Evolutionary conservation across 92 coral and sea anemone genomes (phyloP), one percentile per base, ranked within the genome.

Genomic region (Phenganax subtilis): DNA sequence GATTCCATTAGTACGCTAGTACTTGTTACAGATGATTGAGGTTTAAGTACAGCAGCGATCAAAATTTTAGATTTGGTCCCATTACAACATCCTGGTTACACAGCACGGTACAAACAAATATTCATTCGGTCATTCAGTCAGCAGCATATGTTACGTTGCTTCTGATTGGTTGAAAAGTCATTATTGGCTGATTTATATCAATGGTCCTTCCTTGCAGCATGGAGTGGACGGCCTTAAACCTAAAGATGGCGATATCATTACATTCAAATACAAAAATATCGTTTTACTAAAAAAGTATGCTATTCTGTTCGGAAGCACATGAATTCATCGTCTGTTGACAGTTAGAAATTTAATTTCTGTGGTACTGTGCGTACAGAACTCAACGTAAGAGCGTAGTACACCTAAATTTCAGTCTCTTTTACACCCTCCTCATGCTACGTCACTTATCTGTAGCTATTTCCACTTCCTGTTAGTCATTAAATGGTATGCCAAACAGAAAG

Each of bases 221-320:
- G 97, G 97, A 10, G 82, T 93, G 14, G 97, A 93, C 59, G 86
- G 84, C 15, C 84, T 91, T 20, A 80, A 53, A 47, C 97, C 97
- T 12, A 82, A 81, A 59, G 72, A 89, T 54, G 93, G 89, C 11
- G 82, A 92, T 10, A 71, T 68, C 29, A 74, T 93, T 76, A 87
- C 79, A 55, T 93, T 91, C 77, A 88, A 83, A 57, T 93, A 86
- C 86, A 31, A 87, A 75, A 80, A 89, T 20, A 20, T 20, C 25
- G 25, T 20, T 20, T 20, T 20, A 20, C 25, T 20, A 20, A 20
- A 20, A 20, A 20, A 20, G 25, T 20, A 20, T 20, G 25, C 25
- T 20, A 20, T 20, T 20, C 25, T 20, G 47, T 37, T 37, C 47
- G 5, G 47, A 37, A 37, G 47, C 47, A 37, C 47, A 37, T 5